Conservation (phyloP, 2,888 invertebrate genomes). For the Machimus rusticus region DNA sequence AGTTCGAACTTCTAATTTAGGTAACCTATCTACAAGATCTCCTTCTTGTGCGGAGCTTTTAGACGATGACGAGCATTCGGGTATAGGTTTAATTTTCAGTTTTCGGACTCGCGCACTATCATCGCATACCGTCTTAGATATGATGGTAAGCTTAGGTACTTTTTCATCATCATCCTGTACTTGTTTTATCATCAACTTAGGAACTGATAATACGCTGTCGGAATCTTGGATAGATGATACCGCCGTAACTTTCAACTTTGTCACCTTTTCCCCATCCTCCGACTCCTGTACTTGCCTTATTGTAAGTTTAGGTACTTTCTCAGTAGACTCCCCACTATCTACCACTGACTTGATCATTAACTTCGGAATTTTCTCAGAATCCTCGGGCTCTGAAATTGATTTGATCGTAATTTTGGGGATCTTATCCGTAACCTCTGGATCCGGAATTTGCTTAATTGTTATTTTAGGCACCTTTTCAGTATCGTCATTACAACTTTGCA, state of each 20-base stretch:
- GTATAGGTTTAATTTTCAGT: constrained; percentile 40
- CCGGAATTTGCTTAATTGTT: constrained; percentile 53
- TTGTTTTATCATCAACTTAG: constrained; percentile 41
- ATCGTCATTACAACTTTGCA: background rate
- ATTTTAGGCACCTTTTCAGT: constrained; percentile 50
- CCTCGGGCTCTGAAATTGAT: constrained; percentile 48
- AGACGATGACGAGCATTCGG: background rate
- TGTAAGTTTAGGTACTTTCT: constrained; percentile 64
- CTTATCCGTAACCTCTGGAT: constrained; percentile 50
- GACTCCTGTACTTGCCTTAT: constrained; percentile 67
- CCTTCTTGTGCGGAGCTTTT: constrained; percentile 51
- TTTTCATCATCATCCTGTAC: constrained; percentile 47
- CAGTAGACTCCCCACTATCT: constrained; percentile 55
- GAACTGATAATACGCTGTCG: constrained; percentile 20
- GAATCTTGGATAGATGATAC: background rate
- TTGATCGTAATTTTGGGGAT: constrained; percentile 56
- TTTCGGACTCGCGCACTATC: constrained; percentile 52
- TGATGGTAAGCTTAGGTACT: constrained; percentile 62
- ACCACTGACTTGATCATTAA: constrained; percentile 60
- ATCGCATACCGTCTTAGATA: constrained; percentile 51
- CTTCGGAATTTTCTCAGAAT: constrained; percentile 51
- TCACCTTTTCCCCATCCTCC: constrained; percentile 53
- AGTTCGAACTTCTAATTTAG: constrained; percentile 41
- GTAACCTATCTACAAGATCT: constrained; percentile 39
- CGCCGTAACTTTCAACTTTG: constrained; percentile 54